Base-by-base conservation (phyloP, 2,113 vertebrate species). In the Piaya cayana region DNA sequence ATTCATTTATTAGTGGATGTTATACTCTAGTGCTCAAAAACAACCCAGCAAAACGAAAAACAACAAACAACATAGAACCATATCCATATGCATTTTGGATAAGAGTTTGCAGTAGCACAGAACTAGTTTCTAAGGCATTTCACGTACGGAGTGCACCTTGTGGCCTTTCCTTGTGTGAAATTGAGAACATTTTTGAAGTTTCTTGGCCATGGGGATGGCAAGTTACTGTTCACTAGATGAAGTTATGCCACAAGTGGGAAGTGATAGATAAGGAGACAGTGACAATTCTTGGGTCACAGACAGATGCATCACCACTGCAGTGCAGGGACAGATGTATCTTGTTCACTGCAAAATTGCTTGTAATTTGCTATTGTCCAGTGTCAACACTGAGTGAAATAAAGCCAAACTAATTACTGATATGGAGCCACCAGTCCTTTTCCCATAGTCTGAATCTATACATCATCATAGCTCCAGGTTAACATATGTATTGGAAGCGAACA, bases 171-270 rank as follows among this genome's bases (percentile, higher is more conserved):
- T 75, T 42, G 25, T 55, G 36, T 10, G 42, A 78, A 92, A 94
- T 71, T 83, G 55, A 55, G 45, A 91, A 32, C 29, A 10, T 55
- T 88, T 83, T 65, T n/a, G 22, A 65, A 82, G 72, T 59, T 86
- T 82, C 12, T 82, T 71, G 56, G 50, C 42, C 42, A 22, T 18
- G 47, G 34, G 67, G 75, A 65, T 2, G 6, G 50, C 42, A 63
- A 69, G 37, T 84, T 86, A 62, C 80, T 70, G n/a, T 58, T 79
- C 69, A 67, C 22, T 59, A 37, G 52, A 71, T 15, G 18, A 89
- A 96, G 34, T 55, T 50, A 84, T 86, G 86, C 45, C 29, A 70
- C 77, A 86, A 84, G 59, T 74, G 71, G 76, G 80, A 96, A 88
- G 52, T 3, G 5, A 86, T 23, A 91, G 60, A 65, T 69, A 67